Base-by-base conservation (phyloP, 2,113 vertebrate species). In the Ammodytes marinus region DNA sequence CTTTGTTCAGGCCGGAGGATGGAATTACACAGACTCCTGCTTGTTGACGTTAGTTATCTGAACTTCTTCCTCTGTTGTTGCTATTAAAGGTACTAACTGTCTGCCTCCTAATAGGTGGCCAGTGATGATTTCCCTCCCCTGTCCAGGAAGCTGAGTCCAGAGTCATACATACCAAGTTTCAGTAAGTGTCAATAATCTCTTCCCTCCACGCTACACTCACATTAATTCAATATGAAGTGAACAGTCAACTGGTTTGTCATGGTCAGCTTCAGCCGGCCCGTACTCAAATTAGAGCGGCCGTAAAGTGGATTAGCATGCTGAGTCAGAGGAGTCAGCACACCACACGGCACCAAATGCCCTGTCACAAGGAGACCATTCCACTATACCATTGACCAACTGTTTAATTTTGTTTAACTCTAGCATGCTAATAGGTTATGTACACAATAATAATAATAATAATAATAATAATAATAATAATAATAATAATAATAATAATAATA, bases 131-230 rank as follows among this genome's bases (percentile, higher is more conserved):
- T 60, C 19, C 58, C 81, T 52, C 82, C 82, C n/a, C 58, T 91
- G 8, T 83, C 86, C 69, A 87, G 71, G 76, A 95, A 85, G 74
- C 67, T 84, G 54, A 87, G 89, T 70, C 90, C 83, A 77, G 94
- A 95, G 60, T 80, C 88, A 14, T 91, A 92, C 80, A 84, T 94
- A 77, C 89, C 90, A 39, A 94, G 89, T 74, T 91, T 93, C 45
- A 94, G 95, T 96, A 93, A 92, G 94, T 92, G 40, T 15, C 69
- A 71, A 9, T 19, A 40, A 15, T 10, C 69, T 8, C 40, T 72
- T 65, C 42, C 69, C 42, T 65, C 19, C 53, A 5, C 13, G 12
- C 54, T 19, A 64, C 9, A 11, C 46, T 45, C 15, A 17, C 40
- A 52, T 80, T 40, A 27, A 60, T 69, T 69, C 42, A 45, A 54